Evolutionary conservation across 2,797 vertebrate species (phyloP).

Genomic region (Meda fulgida): DNA sequence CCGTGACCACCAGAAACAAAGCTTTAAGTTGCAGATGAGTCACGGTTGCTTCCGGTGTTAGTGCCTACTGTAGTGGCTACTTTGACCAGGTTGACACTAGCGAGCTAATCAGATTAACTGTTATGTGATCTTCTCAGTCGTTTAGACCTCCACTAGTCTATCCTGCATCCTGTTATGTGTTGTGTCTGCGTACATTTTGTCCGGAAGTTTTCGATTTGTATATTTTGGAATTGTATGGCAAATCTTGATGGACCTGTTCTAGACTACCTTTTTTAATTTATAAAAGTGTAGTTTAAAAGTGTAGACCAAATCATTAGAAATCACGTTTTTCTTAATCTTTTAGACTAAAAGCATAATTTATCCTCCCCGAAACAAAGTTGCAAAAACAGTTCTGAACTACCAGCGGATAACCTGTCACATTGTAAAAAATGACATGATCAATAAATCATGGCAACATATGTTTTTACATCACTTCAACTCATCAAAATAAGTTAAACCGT

Average conservation of each 20-base stretch:
- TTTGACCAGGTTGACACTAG: conserved; percentile 39
- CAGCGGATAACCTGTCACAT: not conserved
- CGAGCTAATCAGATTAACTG: conserved; percentile 54
- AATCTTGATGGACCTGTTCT: not conserved
- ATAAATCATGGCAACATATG: no score
- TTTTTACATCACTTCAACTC: no score
- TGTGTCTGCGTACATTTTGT: not conserved
- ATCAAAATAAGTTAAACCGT: no score
- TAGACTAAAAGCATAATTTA: not conserved
- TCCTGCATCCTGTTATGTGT: conserved; percentile 19
- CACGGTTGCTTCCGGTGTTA: conserved; percentile 38
- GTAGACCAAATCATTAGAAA: not conserved
- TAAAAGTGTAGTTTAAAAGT: not conserved
- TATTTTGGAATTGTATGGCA: not conserved
- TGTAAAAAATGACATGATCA: no score
- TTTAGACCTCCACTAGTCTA: conserved; percentile 28
- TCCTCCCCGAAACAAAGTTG: not conserved
- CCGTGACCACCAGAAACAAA: conserved; percentile 33
- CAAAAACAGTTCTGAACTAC: not conserved
- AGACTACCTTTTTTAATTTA: not conserved
- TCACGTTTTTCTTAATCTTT: not conserved
- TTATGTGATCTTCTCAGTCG: conserved; percentile 36
- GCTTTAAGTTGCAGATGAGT: conserved; percentile 38
- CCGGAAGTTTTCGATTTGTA: not conserved
- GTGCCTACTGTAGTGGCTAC: conserved; percentile 29